Base-by-base conservation (phyloP, 2,888 invertebrate species). In the Phymatocera aterrima region DNA sequence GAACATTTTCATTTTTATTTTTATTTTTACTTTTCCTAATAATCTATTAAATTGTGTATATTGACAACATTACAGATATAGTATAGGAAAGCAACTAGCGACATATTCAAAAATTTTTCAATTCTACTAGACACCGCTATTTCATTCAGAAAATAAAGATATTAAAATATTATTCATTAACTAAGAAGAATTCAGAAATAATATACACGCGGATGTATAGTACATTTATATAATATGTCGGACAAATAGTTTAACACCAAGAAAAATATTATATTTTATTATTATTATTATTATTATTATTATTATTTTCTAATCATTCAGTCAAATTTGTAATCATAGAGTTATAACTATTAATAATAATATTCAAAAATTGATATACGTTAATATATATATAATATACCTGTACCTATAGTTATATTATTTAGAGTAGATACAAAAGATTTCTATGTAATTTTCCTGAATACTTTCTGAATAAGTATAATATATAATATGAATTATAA, bases 231-330 rank as follows among this genome's bases (percentile, higher is more conserved):
- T 40, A 4, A n/a, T 82, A 85, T 84, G 83, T 86, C 83, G 83
- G 86, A 87, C 86, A 86, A 86, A 86, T 88, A 89, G 89, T 88
- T 89, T 87, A 89, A 89, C 87, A 86, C 88, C 86, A 86, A 89
- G 88, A 89, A 90, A 89, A 89, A 89, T 89, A 89, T 88, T 86
- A 83, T 84, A 82, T 87, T 87, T 87, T 10, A 43, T 43, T 10
- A 43, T 43, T 43, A 43, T 43, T 43, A 43, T 43, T 10, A 10
- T 10, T 43, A 43, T 43, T 6, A 10, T 43, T 43, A 61, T 61
- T 86, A 86, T 84, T 84, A 86, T 81, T 84, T 82, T 80, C 84
- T 87, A 85, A 83, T 85, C 83, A 84, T 84, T 88, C 88, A 88
- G 87, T 88, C 89, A 83, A 88, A 87, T 89, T 87, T 82, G 83